Base-by-base conservation (phyloP, 2,113 vertebrate genomes). In the Phylloscopus trochiloides region DNA sequence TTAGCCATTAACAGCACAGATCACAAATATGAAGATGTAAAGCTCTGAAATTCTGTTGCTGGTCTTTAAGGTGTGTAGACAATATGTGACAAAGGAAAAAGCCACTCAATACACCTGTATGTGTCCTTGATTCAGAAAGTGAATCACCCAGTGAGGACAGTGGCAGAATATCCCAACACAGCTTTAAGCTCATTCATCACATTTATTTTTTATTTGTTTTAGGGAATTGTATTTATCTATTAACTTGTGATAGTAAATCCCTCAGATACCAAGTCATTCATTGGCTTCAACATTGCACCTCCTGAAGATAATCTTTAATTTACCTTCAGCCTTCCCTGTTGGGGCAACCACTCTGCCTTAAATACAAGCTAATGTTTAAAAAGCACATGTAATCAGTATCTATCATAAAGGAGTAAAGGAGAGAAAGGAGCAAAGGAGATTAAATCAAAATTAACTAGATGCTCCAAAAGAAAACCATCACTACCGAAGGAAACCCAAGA, bases 91-190 rank as follows among this genome's bases (percentile, higher is more conserved):
- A 40, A 32, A 80, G 24, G 14, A 88, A 92, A 66, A 76, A 2
- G 10, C 42, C 1, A 2, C 31, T 77, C 29, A 38, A 3, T 19
- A 58, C 25, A 10, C 1, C 2, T 14, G 11, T 21, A 13, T 31
- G 36, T 55, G 19, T 29, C 17, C 38, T 7, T 1, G 20, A 38
- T 75, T 72, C 61, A 87, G 70, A 87, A 85, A 71, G 36, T 26
- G 36, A 91, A 71, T 63, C 77, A 81, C 9, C 34, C 74, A 59
- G 59, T 40, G 38, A 84, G 29, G 13, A 58, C 17, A 78, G 40
- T 10, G 21, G 48, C 52, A 74, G 31, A 91, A 86, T 47, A 87
- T 57, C 59, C 21, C 73, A 85, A 90, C 7, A 14, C 3, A 17
- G n/a, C 52, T 87, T 57, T 65, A 34, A 90, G n/a, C 28, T 65